Evolutionary conservation across 2,113 vertebrate species (phyloP), one percentile per base, ranked within the genome.

Genomic region (Psettodes erumei): DNA sequence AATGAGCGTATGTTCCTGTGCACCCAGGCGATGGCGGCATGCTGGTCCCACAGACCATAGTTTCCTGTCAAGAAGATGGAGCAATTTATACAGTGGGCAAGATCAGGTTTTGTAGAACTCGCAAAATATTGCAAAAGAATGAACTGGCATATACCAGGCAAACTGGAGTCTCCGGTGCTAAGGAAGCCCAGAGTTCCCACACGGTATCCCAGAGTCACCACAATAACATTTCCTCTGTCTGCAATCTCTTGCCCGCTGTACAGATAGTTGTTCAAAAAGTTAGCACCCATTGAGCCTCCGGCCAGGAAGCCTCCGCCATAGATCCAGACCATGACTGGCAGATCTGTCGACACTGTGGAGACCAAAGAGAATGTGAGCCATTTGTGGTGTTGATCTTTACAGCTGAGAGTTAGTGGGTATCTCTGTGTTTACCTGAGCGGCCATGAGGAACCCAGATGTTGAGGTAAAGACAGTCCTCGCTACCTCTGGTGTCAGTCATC

Each of bases 391-490:
- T 45, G 6, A 27, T 43, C 18, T 38, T 33, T 8, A 23, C 38
- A n/a, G 7, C 15, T 9, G 9, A 35, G 1, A 16, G 2, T 21
- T 3, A 30, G 21, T 11, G 2, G 12, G 5, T 47, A 3, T 55
- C 2, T 42, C 18, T 42, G 68, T 30, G 3, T 18, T 74, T 89
- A 92, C 93, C 40, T 80, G 13, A 84, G 25, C 3, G 72, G 19
- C 79, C 89, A 30, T 99, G 97, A 75, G 97, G 97, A 56, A 99
- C 77, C 97, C 97, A 99, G 84, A 99, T 94, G 89, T 99, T 99
- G 18, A 99, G 96, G 74, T 98, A 98, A 2, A 99, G 96, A 83
- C 97, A 99, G 82, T 99, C 97, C 69, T 97, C 94, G 0, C 51
- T 83, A 4, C 98, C 98, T 0, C 90, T 89, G 1, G 91, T 86